Evolutionary conservation across 1,140 invertebrate species (phyloP), one percentile per base, ranked within the genome.

Genomic region (Trichonephila clavata): DNA sequence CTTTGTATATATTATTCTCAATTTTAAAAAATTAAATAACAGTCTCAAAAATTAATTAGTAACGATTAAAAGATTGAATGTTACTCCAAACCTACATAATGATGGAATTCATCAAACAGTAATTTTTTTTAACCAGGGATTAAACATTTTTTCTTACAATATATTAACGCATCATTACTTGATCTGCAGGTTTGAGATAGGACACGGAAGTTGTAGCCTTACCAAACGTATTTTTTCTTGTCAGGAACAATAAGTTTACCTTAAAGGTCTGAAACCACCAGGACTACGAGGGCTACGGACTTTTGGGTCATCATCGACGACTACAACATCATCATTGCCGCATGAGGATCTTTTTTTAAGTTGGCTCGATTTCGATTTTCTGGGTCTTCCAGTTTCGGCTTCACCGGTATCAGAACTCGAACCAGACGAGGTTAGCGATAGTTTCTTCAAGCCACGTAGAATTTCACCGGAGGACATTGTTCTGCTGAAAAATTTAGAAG

Each of bases 381-480:
- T 39, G 6, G 91, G 84, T 10, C 43, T 59, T 43, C 77, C 90
- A 8, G 61, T 8, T 43, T 84, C 61, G 13, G 32, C 27, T 13
- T 83, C 89, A 1, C 71, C 89, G 5, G 90, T 61, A 32, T 92
- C 90, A 8, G 89, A 83, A 21, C 39, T 63, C 32, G 90, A 92
- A 4, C 90, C 90, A 14, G 90, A 84, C 13, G 94, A 92, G 5
- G 90, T 90, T 10, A 94, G 71, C 7, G 94, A 94, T 16, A 94
- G 65, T 39, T 92, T 93, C 61, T 93, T 94, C 27, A 94, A 65
- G 1, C 92, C 81, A 4, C 92, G 71, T 43, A 94, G 50, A 24
- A 94, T 89, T 39, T 94, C 94, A 16, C 87, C 92, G n/a, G 94
- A 94, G 18, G 94, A 90, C 86, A 94, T 91, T 27, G 94, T 90